Conservation (phyloP, 2,113 vertebrate species). For the Tricholaema leucomelas region DNA sequence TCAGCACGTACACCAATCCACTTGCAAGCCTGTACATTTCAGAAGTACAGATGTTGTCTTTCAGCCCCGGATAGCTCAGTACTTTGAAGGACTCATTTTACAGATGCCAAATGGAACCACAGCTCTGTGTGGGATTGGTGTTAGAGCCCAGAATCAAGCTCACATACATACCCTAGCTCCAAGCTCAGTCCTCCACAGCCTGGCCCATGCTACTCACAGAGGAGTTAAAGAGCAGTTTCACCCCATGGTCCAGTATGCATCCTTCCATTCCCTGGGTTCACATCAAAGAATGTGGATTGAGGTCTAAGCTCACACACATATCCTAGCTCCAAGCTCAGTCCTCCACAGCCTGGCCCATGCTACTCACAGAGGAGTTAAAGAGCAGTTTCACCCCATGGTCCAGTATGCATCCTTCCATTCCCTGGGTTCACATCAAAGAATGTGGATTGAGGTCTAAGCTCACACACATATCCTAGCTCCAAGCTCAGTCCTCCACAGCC, state of each 20-base stretch:
- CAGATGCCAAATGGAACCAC: not conserved
- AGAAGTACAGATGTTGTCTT: not conserved
- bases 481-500: not conserved
- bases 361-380: not conserved
- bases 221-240: not conserved
- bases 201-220: not conserved
- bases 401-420: not conserved
- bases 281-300: not conserved
- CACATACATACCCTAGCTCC: not conserved
- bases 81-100: not conserved
- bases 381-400: not conserved
- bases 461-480: not conserved
- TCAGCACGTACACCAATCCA: not conserved
- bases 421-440: not conserved
- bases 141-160: not conserved
- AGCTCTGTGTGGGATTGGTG: not conserved
- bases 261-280: not conserved
- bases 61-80: not conserved
- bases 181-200: not conserved
- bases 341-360: not conserved
- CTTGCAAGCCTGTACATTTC: not conserved
- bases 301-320: not conserved
- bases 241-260: not conserved
- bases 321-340: not conserved
- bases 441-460: not conserved